Base-by-base conservation (phyloP, 1,140 invertebrate species). In the Pseudomyrmex gracilis region DNA sequence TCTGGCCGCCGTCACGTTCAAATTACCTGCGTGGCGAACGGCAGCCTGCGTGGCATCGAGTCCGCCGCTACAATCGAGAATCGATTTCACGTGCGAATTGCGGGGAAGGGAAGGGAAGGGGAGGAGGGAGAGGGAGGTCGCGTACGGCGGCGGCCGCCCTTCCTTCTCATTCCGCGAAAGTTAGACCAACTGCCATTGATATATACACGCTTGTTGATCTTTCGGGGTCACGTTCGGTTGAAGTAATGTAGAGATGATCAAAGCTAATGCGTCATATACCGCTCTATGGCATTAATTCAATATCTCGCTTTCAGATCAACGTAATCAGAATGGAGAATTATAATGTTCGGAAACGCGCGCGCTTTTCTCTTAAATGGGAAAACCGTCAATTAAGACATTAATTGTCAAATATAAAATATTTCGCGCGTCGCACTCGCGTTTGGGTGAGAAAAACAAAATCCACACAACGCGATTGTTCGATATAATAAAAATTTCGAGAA, bases 11-110 rank as follows among this genome's bases (percentile, higher is more conserved):
- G 87, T 91, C 89, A 91, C 89, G 85, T 90, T 85, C 87, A 88
- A 91, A 91, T 91, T 90, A 91, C 85, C 89, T 85, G 90, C 86
- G 85, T 89, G 87, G 82, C 80, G 87, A 80, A 78, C 78, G 86
- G 86, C 73, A n/a, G 64, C 82, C 90, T 85, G 90, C 85, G 86
- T 88, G 77, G 76, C 80, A 86, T 86, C 83, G 78, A 84, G 70
- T 74, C 57, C 82, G 83, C 60, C 73, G 24, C 83, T 70, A 84
- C 87, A 76, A 86, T 87, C 74, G 58, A 71, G 51, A 76, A 90
- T 90, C 92, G 90, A 92, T 92, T 89, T 78, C 86, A 53, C 87
- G 83, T 90, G 88, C 90, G 84, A 89, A 83, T 82, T 82, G 85
- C 34, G 10, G 13, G 60, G 60, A n/a, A 34, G 34, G 34, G 34